Evolutionary conservation across 1,140 invertebrate species (phyloP).

Genomic region (Tenebrio molitor): DNA sequence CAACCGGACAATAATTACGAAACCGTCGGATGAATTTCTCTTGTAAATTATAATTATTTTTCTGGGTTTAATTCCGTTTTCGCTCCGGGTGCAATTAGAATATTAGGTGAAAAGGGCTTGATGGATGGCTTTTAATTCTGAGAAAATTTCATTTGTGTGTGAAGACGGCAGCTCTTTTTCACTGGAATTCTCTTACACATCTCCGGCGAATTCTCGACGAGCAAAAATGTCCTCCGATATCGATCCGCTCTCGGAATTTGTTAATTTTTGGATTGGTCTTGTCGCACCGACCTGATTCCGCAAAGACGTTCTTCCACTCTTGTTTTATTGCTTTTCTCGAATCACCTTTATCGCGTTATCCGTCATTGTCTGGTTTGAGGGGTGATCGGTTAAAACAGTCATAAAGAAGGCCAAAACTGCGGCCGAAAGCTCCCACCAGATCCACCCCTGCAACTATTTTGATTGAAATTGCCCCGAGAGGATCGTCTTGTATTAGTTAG

Average conservation of each 20-base stretch:
- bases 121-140: constrained; percentile 24
- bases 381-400: neutral
- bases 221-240: neutral
- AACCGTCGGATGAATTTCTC: neutral
- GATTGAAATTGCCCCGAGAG: neutral
- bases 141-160: neutral
- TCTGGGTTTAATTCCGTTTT: neutral
- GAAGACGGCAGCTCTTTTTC: neutral
- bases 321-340: neutral
- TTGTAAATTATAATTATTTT: constrained; percentile 13
- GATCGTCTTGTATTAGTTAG: neutral
- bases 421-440: neutral
- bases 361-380: neutral
- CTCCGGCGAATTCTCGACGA: neutral
- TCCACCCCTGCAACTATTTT: neutral
- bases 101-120: constrained; percentile 17
- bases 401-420: neutral
- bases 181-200: neutral
- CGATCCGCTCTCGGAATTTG: neutral
- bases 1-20: constrained; percentile 1
- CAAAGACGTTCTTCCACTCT: too few species aligned
- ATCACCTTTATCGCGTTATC: neutral
- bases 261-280: neutral
- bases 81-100: neutral
- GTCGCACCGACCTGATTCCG: too few species aligned